These are phyloP conservation scores for Proteles cristata DNA, from an alignment of 2,113 vertebrate genomes.

Conservation along the genomic window DNA sequence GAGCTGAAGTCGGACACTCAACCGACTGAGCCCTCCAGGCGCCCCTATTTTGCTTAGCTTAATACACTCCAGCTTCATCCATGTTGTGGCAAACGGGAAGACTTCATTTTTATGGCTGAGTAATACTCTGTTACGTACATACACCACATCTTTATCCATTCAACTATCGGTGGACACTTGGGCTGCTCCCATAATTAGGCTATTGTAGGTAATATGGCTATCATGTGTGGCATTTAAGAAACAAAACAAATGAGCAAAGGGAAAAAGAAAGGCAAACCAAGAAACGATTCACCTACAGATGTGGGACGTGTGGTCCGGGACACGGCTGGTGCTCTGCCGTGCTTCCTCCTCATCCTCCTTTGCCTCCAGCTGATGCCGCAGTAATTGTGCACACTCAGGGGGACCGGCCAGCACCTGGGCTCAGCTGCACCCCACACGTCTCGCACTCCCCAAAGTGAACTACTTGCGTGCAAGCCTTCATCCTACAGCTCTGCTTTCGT, in stretches of 20 bases:
- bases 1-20: no score
- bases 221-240: background rate
- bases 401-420: background rate
- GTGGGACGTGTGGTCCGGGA: background rate
- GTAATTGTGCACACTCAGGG: no score
- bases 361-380: background rate
- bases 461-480: background rate
- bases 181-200: background rate
- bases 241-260: background rate
- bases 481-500: background rate
- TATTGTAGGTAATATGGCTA: background rate
- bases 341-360: rapidly evolving
- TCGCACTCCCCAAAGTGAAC: background rate
- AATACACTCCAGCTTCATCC: background rate
- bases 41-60: background rate
- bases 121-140: background rate
- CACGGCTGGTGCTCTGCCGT: background rate
- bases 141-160: background rate
- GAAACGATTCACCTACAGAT: background rate
- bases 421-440: background rate
- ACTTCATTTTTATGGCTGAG: background rate
- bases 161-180: background rate
- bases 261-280: background rate
- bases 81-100: background rate
- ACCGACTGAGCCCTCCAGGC: no score